Percentiles rank a stretch among this genome's conserved stretches.
phyloP scores from a whole-genome alignment of 92 coral and sea anemone species.

The Actinostola sp. region DNA sequence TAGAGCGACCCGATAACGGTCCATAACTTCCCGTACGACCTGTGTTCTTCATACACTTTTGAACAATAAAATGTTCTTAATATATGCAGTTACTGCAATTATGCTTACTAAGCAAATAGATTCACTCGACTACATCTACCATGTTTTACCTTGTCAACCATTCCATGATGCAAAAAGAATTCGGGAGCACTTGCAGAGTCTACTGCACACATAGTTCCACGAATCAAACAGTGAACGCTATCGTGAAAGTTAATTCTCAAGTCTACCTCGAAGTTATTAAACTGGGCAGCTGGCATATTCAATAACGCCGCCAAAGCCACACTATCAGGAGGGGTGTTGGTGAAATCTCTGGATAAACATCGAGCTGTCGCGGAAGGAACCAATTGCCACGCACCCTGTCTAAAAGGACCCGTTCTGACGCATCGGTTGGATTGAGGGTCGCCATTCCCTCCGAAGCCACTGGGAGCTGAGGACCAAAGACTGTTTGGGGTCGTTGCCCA shows the following conservation, averaged over 20 bases:
- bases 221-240: conserved; percentile 76
- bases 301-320: conserved; percentile 58
- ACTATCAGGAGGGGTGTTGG: conserved; percentile 70
- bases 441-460: conserved; percentile 91
- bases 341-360: conserved; percentile 72
- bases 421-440: conserved; percentile 33
- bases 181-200: conserved; percentile 94
- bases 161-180: conserved; percentile 90
- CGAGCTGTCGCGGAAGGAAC: conserved; percentile 61
- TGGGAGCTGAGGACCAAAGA: conserved; percentile 69
- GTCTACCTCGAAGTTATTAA: conserved; percentile 60
- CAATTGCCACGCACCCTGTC: conserved; percentile 59
- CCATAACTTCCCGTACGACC: too few species aligned
- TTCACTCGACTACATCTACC: too few species aligned
- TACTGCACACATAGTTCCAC: conserved; percentile 78
- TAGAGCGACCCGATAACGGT: too few species aligned
- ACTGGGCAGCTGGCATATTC: conserved; percentile 28
- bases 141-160: conserved; percentile 80
- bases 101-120: too few species aligned
- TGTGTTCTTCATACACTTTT: too few species aligned
- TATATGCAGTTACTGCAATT: too few species aligned
- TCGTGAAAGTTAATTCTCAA: conserved; percentile 74
- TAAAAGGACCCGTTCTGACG: conserved; percentile 88
- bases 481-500: conserved; percentile 47
- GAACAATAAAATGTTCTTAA: too few species aligned